Base-by-base conservation (phyloP, 2,888 invertebrate genomes). In the Beris chalybata region DNA sequence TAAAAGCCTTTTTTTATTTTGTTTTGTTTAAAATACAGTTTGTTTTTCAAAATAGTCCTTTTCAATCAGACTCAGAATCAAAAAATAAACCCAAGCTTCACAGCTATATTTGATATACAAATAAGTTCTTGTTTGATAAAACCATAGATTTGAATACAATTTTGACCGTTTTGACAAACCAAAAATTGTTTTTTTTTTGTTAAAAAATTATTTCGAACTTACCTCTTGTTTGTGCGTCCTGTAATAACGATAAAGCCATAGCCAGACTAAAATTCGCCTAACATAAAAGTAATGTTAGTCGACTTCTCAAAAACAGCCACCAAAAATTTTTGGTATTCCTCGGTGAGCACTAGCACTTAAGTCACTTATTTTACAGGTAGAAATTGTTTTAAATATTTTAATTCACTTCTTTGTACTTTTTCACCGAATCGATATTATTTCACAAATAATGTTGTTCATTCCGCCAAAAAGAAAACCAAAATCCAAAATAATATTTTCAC, bases 181-280 rank as follows among this genome's bases (percentile, higher is more conserved):
- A 22, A 22, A 22, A 22, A 22, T 22, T 22, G 22, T 22, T 22
- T 22, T 22, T 22, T 22, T 2, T 22, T 22, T 22, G n/a, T 22
- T 22, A 22, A 22, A 22, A 48, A 48, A 48, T 4, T 30, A 53
- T 29, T 53, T 15, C 30, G 13, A 71, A 74, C 76, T 74, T 76
- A 78, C 78, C 78, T 77, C 80, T 76, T 71, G 77, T 78, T 73
- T 80, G 80, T 48, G 80, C 80, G 75, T 80, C 80, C 74, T 80
- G 80, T 43, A 80, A 71, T 74, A 80, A 69, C 65, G 80, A 80
- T 67, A 80, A 76, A 64, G 79, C 79, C 79, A 80, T 80, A 65
- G 68, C 68, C 55, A 15, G 13, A 5, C 12, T 22, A 50, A 50
- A 52, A 38, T 38, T 12, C 12, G 9, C 32, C 61, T 38, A 50